phyloP scores from a whole-genome alignment of 2,797 vertebrate species.

The Cynodonichthys magdalenae region DNA sequence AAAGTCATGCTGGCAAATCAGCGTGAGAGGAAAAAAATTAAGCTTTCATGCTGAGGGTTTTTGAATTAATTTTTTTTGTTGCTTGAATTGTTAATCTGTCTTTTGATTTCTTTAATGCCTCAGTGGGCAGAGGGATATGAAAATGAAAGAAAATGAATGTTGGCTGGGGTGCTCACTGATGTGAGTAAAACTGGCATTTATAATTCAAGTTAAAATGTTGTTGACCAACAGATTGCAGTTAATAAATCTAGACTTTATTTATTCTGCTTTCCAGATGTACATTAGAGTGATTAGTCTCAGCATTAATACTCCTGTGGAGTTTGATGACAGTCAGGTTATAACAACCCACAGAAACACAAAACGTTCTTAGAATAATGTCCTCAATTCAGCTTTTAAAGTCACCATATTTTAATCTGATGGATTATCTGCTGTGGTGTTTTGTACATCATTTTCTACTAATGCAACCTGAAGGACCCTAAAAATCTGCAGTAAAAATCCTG shows the following conservation, averaged over 20 bases:
- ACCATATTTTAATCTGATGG: background rate
- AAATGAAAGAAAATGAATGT: constrained; percentile 2
- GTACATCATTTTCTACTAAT: background rate
- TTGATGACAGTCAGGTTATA: background rate
- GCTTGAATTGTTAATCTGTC: constrained; percentile 36
- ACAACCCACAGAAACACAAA: background rate
- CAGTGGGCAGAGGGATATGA: constrained; percentile 5
- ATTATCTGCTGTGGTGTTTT: background rate
- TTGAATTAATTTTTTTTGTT: constrained; percentile 11
- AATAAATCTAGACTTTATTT: background rate
- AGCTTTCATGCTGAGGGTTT: constrained; percentile 27
- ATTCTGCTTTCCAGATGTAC: too few species aligned
- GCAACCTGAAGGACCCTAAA: background rate
- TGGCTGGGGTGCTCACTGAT: too few species aligned
- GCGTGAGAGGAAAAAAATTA: constrained; percentile 35
- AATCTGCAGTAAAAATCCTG: background rate
- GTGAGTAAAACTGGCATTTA: constrained; percentile 9
- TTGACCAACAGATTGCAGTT: constrained; percentile 2
- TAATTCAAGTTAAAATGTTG: background rate
- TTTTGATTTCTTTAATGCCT: constrained; percentile 26
- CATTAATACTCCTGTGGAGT: background rate
- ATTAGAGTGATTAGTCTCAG: too few species aligned
- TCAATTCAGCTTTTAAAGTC: too few species aligned
- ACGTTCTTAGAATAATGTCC: too few species aligned
- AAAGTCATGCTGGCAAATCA: constrained; percentile 27